Evolutionary conservation across 2,888 invertebrate genomes (phyloP).

Genomic region (Tetranychus truncatus): DNA sequence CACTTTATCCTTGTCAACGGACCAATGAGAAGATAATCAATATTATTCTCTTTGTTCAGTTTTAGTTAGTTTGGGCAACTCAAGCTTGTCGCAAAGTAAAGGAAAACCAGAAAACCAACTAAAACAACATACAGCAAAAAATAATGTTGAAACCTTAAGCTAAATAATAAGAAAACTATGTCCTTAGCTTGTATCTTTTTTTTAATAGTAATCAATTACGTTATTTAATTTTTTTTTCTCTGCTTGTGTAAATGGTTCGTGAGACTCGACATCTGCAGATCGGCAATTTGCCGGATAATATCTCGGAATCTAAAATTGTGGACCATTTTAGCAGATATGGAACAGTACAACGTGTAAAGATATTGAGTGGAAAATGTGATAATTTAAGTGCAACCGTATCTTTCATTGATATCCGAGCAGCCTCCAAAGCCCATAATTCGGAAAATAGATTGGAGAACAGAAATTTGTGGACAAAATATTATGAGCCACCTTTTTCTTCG

Average conservation of each 20-base stretch:
- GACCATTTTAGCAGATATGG: conserved; percentile 97
- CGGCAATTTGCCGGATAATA: conserved; percentile 99
- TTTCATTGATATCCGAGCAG: conserved; percentile 91
- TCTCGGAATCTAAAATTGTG: conserved; percentile 88
- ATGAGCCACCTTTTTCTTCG: conserved; percentile 48
- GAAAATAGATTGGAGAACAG: conserved; percentile 74
- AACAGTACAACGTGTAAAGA: conserved; percentile 88
- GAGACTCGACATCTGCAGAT: conserved; percentile 99
- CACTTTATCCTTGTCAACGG: too few species aligned
- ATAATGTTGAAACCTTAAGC: too few species aligned
- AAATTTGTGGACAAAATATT: conserved; percentile 71
- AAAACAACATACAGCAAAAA: too few species aligned
- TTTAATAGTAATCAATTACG: not conserved
- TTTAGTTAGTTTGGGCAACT: too few species aligned
- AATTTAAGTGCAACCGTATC: conserved; percentile 65
- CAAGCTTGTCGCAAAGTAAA: too few species aligned
- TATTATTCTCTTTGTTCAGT: too few species aligned
- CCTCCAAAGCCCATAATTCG: conserved; percentile 74
- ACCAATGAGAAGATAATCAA: too few species aligned
- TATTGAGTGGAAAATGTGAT: conserved; percentile 39
- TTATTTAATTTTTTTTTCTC: not conserved
- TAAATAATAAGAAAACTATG: too few species aligned
- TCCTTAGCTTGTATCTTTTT: not conserved
- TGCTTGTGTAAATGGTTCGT: conserved; percentile 75
- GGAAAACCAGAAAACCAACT: too few species aligned